Percentiles rank a stretch among this genome's conserved stretches.
These are phyloP conservation scores for Mastigias papua DNA, from an alignment of 30 jellyfish, hydroid and myxozoan genomes.

Conservation along the genomic window DNA sequence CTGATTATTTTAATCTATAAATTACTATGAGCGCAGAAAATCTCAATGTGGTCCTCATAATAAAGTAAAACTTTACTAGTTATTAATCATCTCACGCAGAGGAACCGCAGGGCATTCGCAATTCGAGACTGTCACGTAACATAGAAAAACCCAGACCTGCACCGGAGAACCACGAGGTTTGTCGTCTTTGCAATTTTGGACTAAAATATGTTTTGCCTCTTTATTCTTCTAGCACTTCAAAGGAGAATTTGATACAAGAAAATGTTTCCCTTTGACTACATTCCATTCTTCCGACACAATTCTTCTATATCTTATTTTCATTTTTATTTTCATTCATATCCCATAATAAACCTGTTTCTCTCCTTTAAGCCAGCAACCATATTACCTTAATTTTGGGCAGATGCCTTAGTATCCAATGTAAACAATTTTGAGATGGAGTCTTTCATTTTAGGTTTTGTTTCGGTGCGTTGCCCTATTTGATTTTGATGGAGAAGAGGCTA, in stretches of 20 bases:
- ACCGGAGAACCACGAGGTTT: not conserved
- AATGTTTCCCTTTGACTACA: too few species aligned
- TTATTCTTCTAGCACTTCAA: too few species aligned
- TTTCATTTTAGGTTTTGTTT: constrained; percentile 17
- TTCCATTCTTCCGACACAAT: not conserved
- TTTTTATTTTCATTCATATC: not conserved
- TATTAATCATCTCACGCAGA: not conserved
- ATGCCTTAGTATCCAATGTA: not conserved
- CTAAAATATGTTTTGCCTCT: too few species aligned
- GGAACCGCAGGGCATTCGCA: not conserved
- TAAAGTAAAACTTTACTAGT: not conserved
- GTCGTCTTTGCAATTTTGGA: not conserved
- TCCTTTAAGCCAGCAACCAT: too few species aligned
- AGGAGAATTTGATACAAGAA: too few species aligned
- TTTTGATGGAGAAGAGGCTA: constrained; percentile 58
- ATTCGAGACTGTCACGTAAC: not conserved
- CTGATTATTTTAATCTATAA: too few species aligned
- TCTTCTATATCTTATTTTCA: not conserved
- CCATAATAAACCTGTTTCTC: too few species aligned
- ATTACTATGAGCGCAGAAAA: not conserved
- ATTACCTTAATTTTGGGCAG: too few species aligned
- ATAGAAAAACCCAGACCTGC: not conserved
- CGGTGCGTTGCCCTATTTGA: constrained; percentile 55
- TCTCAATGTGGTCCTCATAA: not conserved
- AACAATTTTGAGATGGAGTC: not conserved